Evolutionary conservation across 2,113 vertebrate genomes (phyloP).

Genomic region (Falco punctatus): DNA sequence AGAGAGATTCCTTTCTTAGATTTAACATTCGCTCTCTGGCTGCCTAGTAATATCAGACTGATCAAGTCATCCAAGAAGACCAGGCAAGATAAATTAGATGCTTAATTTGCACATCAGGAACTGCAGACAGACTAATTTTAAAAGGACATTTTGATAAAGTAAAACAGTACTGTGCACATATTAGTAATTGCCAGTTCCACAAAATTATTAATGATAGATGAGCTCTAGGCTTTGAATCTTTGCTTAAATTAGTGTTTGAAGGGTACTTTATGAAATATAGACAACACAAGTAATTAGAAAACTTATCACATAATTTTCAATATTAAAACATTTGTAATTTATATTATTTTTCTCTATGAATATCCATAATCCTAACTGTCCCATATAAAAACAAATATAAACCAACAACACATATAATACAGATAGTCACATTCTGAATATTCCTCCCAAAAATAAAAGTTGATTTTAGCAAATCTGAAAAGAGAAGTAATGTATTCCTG

Average conservation of each 20-base stretch:
- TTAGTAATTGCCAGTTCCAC: conserved; percentile 45
- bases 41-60: conserved; percentile 31
- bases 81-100: conserved; percentile 73
- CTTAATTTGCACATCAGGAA: conserved; percentile 73
- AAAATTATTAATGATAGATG: conserved; percentile 65
- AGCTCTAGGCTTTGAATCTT: conserved; percentile 51
- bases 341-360: neutral
- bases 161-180: conserved; percentile 50
- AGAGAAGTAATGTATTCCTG: neutral
- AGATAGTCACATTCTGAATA: neutral
- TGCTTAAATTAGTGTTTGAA: conserved; percentile 26
- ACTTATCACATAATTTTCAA: neutral
- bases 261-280: neutral
- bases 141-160: conserved; percentile 75
- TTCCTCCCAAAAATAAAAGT: neutral
- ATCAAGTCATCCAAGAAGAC: conserved; percentile 51
- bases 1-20: neutral
- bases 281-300: conserved; percentile 16
- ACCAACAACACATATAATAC: neutral
- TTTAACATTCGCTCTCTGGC: conserved; percentile 43
- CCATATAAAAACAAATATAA: neutral
- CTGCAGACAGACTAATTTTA: conserved; percentile 74
- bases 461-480: neutral
- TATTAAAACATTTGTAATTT: neutral
- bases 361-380: neutral